Base-by-base conservation (phyloP, 2,797 vertebrate genomes). In the Chiroxiphia lanceolata region DNA sequence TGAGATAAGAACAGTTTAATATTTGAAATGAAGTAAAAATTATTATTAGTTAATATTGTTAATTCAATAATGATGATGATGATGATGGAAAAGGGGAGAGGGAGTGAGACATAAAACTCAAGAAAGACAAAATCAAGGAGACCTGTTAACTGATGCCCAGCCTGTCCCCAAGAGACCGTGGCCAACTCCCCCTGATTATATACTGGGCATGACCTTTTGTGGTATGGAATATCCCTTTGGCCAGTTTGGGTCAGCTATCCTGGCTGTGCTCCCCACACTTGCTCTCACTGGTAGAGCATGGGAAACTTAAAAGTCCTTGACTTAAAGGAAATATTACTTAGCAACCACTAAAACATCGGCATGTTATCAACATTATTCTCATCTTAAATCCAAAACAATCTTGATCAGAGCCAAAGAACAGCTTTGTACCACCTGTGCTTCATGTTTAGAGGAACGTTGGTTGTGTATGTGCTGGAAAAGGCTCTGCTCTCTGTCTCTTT, bases 111-210 rank as follows among this genome's bases (percentile, higher is more conserved):
- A 12, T 15, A 44, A 51, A 71, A 53, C 2, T 40, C 29, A 45
- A 34, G 50, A 31, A 57, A 51, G n/a, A 57, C 5, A 59, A n/a
- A n/a, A n/a, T n/a, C n/a, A n/a, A n/a, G n/a, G n/a, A n/a, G n/a
- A n/a, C n/a, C n/a, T n/a, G n/a, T n/a, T n/a, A 21, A 29, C 10
- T 50, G n/a, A 36, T 50, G 26, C 34, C 45, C 26, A 11, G n/a
- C 65, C 3, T 13, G 8, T 40, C 51, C n/a, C 44, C 44, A 40
- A 19, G 51, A 31, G 17, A 31, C 11, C 15, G 20, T 21, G 29
- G 16, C 33, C n/a, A 26, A 3, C 23, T 59, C 3, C 3, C 8
- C 11, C 25, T 26, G 6, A 1, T 53, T 65, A 13, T 31, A 4
- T 15, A 15, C 12, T 19, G 20, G 20, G 0, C 5, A 19, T 19